Evolutionary conservation across 2,888 invertebrate genomes (phyloP), one percentile per base, ranked within the genome.

Genomic region (Pandemis corylana): DNA sequence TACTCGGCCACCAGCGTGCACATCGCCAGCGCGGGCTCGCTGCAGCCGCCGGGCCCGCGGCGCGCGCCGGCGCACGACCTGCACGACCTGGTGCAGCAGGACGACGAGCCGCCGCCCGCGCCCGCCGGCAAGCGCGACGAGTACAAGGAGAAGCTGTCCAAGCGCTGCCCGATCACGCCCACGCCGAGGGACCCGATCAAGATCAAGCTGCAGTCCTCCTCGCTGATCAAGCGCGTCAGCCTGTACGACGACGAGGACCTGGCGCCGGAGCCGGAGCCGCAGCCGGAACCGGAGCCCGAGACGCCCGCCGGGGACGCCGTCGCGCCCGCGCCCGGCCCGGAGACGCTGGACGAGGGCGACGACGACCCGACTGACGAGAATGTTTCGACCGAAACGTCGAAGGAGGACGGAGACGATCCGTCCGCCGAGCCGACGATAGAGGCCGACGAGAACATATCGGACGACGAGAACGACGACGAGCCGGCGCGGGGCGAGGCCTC

Each of bases 1-100:
- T 98, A 98, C 89, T 98, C 98, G 0, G 96, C 97, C 9, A 96
- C 97, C 81, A 97, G 97, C 76, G 96, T 97, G 84, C 96, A 96
- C 79, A 95, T 97, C 68, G 97, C 97, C 0, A 95, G 96, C 79
- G 95, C 84, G 41, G 80, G 78, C 70, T 79, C 76, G 20, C 71
- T 80, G n/a, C 75, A 77, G 13, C 79, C 42, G 81, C 80, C 44
- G 68, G 76, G 13, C 78, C 81, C 7, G 59, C 76, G 64, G 12
- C 46, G 10, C 76, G 74, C 65, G 79, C 75, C 9, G 76, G 75
- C 41, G 75, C 41, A 76, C 51, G 84, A 82, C 76, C 77, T 86
- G 36, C 83, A 85, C 44, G 89, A 88, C 73, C 82, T 88, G 7
- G 87, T 88, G 46, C 89, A 88, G 76, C 82, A 82, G 68, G 89